phyloP scores from a whole-genome alignment of 2,888 invertebrate genomes.

The Hydraecia micacea region DNA sequence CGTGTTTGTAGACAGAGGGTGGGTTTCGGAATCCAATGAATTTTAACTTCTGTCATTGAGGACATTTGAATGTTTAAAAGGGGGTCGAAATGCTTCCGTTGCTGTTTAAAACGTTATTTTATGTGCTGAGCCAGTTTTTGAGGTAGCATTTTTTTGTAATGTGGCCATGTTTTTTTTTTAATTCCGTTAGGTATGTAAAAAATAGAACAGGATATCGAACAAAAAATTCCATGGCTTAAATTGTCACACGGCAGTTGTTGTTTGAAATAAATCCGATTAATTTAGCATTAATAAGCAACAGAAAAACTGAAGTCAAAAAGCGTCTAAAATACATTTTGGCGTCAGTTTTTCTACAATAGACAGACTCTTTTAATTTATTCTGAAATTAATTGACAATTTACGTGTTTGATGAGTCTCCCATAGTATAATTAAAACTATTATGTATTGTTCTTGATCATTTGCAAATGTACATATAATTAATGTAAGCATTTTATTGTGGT shows the following conservation, averaged over 20 bases:
- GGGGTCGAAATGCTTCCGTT: conserved; percentile 78
- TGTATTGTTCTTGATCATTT: too few species aligned
- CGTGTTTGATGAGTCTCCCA: too few species aligned
- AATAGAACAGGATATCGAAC: conserved; percentile 58
- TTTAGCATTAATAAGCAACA: too few species aligned
- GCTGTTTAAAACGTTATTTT: conserved; percentile 63
- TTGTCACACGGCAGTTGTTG: conserved; percentile 41
- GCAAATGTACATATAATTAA: too few species aligned
- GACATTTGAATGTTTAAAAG: conserved; percentile 83
- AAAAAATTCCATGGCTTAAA: conserved; percentile 34
- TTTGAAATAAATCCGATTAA: conserved; percentile 40
- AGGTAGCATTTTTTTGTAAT: conserved; percentile 52
- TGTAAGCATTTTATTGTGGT: too few species aligned
- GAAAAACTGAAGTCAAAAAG: too few species aligned
- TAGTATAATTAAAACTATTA: too few species aligned
- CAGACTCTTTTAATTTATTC: too few species aligned
- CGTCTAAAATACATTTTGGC: too few species aligned
- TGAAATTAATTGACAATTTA: too few species aligned
- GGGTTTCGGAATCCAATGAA: conserved; percentile 85
- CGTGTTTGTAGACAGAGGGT: conserved; percentile 81
- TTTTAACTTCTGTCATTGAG: conserved; percentile 83
- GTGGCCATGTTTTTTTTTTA: conserved; percentile 42
- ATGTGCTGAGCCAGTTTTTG: conserved; percentile 55
- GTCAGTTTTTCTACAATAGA: too few species aligned
- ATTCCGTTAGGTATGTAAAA: conserved; percentile 58